Percentiles rank a stretch among this genome's conserved stretches.
Evolutionary conservation across 1,140 invertebrate genomes (phyloP).

Genomic region (Delia radicum): DNA sequence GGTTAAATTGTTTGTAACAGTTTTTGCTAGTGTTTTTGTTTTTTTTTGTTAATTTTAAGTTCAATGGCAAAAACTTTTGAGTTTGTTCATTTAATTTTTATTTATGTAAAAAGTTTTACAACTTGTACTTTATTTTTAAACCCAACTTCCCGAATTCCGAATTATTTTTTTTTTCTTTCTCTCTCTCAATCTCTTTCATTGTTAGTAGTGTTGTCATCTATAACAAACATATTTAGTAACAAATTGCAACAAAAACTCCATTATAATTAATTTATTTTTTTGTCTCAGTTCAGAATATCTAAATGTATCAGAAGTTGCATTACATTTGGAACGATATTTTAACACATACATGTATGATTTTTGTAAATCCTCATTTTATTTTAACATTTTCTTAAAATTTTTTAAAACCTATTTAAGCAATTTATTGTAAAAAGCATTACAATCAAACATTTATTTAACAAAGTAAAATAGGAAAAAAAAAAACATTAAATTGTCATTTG

Average conservation of each 20-base stretch:
- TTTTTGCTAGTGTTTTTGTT: no score
- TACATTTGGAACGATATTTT: neutral
- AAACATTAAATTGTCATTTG: neutral
- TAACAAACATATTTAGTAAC: neutral
- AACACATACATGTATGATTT: neutral
- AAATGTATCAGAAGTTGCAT: constrained; percentile 9
- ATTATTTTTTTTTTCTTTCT: neutral
- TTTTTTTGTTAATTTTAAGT: no score
- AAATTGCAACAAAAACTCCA: neutral
- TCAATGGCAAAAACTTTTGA: no score
- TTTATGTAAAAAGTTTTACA: neutral
- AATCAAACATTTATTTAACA: neutral
- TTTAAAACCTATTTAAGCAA: neutral
- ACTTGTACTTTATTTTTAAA: no score
- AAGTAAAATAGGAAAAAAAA: neutral
- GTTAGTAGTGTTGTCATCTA: neutral
- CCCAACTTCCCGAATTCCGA: no score
- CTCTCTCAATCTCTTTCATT: neutral
- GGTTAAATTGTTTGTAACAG: no score
- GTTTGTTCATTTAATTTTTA: neutral
- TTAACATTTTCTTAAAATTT: neutral
- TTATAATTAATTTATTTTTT: no score
- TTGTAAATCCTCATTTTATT: neutral
- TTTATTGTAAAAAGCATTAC: neutral
- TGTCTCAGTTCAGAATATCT: no score